phyloP scores from a whole-genome alignment of 2,797 vertebrate species.

The Acanthopagrus latus region DNA sequence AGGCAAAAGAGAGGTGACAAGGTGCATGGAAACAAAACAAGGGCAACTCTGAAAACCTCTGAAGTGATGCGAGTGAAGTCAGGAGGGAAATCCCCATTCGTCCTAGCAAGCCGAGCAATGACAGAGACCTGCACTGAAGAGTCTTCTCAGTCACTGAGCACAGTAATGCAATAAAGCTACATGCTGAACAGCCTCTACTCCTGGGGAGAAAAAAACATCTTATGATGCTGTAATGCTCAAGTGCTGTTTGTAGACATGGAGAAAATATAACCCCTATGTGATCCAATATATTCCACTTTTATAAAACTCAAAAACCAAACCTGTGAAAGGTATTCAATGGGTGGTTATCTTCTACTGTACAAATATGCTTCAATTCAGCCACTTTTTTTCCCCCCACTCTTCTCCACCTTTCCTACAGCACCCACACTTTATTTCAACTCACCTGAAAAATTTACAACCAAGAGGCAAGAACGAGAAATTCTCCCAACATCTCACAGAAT shows the following conservation, averaged over 20 bases:
- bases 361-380: slow-evolving; percentile 3
- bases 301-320: neutral
- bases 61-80: slow-evolving; percentile 26
- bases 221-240: neutral
- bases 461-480: neutral
- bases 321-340: neutral
- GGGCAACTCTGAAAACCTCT: slow-evolving; percentile 26
- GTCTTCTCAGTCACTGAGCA: slow-evolving; percentile 34
- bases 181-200: slow-evolving; percentile 28
- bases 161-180: slow-evolving; percentile 40
- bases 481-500: slow-evolving; percentile 17
- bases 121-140: slow-evolving; percentile 18
- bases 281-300: neutral
- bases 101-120: slow-evolving; percentile 29
- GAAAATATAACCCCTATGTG: neutral
- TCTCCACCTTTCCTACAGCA: slow-evolving; percentile 12
- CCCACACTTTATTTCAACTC: slow-evolving; percentile 1
- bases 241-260: neutral
- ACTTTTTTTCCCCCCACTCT: neutral
- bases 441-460: slow-evolving; percentile 11
- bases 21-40: slow-evolving; percentile 29
- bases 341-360: neutral
- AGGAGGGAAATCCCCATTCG: slow-evolving; percentile 42
- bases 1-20: slow-evolving; percentile 31
- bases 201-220: neutral